These are phyloP conservation scores for Cyphomyrus discorhynchus DNA, from an alignment of 2,113 vertebrate genomes.

Conservation along the genomic window DNA sequence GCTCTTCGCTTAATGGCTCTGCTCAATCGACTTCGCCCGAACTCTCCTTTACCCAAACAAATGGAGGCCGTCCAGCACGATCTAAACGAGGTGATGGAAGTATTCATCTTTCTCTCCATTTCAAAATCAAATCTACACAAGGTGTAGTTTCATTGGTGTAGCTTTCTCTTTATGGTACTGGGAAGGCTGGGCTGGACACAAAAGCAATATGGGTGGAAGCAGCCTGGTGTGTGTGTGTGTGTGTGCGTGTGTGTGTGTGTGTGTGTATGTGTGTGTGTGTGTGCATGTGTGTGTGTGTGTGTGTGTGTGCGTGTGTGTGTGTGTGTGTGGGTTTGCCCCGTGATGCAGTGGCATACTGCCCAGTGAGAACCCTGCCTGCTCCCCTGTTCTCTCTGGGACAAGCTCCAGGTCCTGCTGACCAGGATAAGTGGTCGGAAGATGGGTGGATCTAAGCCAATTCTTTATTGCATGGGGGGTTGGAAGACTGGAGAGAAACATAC, in stretches of 20 bases:
- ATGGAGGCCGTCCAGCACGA: neutral
- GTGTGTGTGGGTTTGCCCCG: neutral
- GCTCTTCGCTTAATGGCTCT: neutral
- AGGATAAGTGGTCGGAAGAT: neutral
- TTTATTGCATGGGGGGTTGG: neutral
- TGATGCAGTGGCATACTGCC: neutral
- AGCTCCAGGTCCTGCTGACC: neutral
- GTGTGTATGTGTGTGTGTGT: neutral
- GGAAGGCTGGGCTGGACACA: constrained; percentile 21
- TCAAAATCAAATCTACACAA: neutral
- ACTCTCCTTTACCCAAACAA: constrained; percentile 6
- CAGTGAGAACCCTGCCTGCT: neutral
- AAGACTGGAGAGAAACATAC: neutral
- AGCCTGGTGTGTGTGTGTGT: neutral
- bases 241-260: neutral
- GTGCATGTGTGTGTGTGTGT: neutral
- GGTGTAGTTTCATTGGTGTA: neutral
- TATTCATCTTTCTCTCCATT: neutral
- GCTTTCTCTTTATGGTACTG: neutral
- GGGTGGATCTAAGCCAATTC: neutral
- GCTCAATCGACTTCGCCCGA: neutral
- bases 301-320: neutral
- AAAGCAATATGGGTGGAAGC: constrained; percentile 21
- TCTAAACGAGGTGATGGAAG: neutral
- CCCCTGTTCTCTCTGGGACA: constrained; percentile 18